Conservation (phyloP, 2,888 invertebrate species). For the Drosophila fungiperda region DNA sequence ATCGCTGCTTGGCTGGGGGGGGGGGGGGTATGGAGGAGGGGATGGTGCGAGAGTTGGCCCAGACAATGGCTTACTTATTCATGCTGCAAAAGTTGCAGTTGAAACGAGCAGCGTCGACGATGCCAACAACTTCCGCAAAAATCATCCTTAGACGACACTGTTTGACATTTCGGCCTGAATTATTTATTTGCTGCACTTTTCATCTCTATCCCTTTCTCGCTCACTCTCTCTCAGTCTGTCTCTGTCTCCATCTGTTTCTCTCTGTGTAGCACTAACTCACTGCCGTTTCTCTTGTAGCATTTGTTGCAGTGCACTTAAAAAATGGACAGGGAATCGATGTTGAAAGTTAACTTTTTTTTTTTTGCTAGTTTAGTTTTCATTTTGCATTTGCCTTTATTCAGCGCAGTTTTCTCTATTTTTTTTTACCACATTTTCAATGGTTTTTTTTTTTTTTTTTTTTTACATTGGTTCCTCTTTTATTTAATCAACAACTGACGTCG, state of each 20-base stretch:
- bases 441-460: conserved; percentile 15
- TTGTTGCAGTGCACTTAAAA: conserved; percentile 51
- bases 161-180: conserved; percentile 81
- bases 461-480: conserved; percentile 59
- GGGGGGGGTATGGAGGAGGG: not conserved
- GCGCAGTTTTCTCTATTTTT: conserved; percentile 14
- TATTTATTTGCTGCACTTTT: conserved; percentile 76
- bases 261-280: conserved; percentile 1
- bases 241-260: not conserved
- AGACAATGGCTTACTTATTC: conserved; percentile 79
- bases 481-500: conserved; percentile 77
- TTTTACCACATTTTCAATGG: not conserved
- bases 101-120: conserved; percentile 23
- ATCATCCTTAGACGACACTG: conserved; percentile 79
- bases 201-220: not conserved
- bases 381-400: conserved; percentile 61
- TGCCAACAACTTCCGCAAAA: conserved; percentile 76
- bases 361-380: conserved; percentile 64
- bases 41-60: conserved; percentile 12
- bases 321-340: conserved; percentile 69
- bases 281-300: conserved; percentile 13
- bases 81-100: conserved; percentile 71
- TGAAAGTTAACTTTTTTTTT: conserved; percentile 65
- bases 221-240: not conserved
- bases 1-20: not conserved